Base-by-base conservation (phyloP, 2,797 vertebrate species). In the Enteromius unitaeniatus region DNA sequence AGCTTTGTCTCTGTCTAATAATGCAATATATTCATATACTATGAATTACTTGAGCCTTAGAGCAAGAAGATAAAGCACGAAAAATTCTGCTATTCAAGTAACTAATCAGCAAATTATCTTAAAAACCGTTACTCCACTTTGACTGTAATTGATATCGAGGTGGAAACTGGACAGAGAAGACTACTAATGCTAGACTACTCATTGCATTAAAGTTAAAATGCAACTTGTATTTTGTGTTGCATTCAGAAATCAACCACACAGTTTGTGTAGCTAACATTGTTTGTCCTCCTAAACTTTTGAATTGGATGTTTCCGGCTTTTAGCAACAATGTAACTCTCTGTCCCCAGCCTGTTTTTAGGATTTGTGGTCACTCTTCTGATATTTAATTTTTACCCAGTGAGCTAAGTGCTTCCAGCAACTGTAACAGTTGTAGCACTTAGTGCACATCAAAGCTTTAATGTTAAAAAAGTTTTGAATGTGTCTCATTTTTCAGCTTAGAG, bases 391-490 rank as follows among this genome's bases (percentile, higher is more conserved):
- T 37, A 14, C 10, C 8, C 60, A 21, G 31, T 79, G 78, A 65
- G 42, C 45, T 68, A 23, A 68, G 26, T 21, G 58, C 55, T 64
- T 4, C 26, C 55, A 67, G 49, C 49, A 67, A 26, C 75, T 15
- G 51, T 28, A 28, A 49, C 58, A 1, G 13, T 31, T 45, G 58
- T 15, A 53, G 11, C 26, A 15, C 65, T 68, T 62, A 40, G 28
- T 14, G 2, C 28, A n/a, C 31, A 82, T 82, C 60, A 72, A 68
- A 49, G 51, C 34, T 51, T 51, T 72, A 79, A 40, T n/a, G 55
- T 72, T 70, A 34, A 67, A 53, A 88, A 42, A 78, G 76, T 67
- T 55, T 68, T 9, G 64, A 76, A 31, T 79, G 81, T 79, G 67
- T 88, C 75, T 47, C 14, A 51, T 74, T 72, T 78, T 69, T 65